phyloP scores from a whole-genome alignment of 2,113 vertebrate species.

The Dipodomys stephensi region DNA sequence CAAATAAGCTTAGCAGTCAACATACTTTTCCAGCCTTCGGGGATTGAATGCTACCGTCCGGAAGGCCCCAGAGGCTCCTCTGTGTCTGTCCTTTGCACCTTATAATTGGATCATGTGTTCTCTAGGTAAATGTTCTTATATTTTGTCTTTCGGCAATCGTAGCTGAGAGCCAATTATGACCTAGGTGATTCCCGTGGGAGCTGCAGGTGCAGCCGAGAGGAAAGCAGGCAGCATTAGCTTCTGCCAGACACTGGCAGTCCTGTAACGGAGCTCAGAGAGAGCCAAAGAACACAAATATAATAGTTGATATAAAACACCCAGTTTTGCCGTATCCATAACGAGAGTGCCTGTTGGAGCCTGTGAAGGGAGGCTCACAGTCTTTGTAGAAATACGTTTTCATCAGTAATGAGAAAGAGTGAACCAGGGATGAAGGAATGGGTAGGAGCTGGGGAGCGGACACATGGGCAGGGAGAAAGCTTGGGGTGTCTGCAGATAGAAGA shows the following conservation, averaged over 20 bases:
- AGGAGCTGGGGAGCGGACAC: background rate
- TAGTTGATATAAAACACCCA: background rate
- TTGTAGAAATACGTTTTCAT: background rate
- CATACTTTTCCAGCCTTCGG: background rate
- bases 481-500: fast-evolving
- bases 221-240: background rate
- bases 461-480: background rate
- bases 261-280: background rate
- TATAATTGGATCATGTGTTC: background rate
- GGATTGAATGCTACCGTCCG: background rate
- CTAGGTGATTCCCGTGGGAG: background rate
- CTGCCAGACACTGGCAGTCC: background rate
- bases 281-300: background rate
- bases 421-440: background rate
- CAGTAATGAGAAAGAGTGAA: background rate
- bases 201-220: background rate
- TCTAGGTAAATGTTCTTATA: background rate
- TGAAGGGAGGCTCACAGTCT: background rate
- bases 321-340: background rate
- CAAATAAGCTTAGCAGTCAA: background rate
- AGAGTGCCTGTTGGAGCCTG: background rate
- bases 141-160: background rate
- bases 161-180: background rate
- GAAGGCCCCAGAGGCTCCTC: background rate
- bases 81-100: background rate